These are phyloP conservation scores for Sakesphorus luctuosus DNA, from an alignment of 2,113 vertebrate genomes.

Conservation along the genomic window DNA sequence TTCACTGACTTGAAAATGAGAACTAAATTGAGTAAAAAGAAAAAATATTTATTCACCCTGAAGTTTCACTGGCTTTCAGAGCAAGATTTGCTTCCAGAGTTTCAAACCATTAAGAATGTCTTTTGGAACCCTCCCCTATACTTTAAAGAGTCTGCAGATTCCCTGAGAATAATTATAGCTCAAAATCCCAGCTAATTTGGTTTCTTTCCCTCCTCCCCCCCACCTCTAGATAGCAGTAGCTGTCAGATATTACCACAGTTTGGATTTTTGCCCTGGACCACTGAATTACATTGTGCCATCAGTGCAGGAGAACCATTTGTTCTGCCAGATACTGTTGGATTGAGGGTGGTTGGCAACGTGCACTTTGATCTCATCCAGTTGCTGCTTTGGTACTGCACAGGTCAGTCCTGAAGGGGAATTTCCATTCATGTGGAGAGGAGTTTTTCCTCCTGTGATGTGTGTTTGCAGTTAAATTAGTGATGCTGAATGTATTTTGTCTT, in stretches of 20 bases:
- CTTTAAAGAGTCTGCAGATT: background rate
- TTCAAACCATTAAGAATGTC: background rate
- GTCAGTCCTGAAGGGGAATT: constrained; percentile 72
- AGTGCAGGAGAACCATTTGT: constrained; percentile 77
- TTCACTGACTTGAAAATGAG: constrained; percentile 12
- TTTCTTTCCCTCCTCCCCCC: background rate
- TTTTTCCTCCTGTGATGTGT: background rate
- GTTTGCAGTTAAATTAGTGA: background rate
- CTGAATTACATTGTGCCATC: constrained; percentile 73
- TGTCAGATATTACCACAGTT: constrained; percentile 83
- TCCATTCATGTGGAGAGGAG: background rate
- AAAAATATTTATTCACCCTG: background rate
- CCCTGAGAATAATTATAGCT: background rate
- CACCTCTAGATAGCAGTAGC: constrained; percentile 75
- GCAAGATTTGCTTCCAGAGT: background rate
- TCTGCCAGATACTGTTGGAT: constrained; percentile 75
- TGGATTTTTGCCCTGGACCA: constrained; percentile 84
- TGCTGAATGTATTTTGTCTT: background rate
- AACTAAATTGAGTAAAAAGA: background rate
- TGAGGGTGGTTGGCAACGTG: constrained; percentile 73
- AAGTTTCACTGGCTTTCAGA: background rate
- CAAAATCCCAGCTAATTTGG: constrained; percentile 2
- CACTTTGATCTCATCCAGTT: constrained; percentile 78
- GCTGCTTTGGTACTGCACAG: constrained; percentile 76
- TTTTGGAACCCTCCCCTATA: background rate